A percentile compares a stretch with the other conserved stretches of the same genome.
Conservation (phyloP, 2,797 vertebrate species). For the Gymnothorax reevesii region DNA sequence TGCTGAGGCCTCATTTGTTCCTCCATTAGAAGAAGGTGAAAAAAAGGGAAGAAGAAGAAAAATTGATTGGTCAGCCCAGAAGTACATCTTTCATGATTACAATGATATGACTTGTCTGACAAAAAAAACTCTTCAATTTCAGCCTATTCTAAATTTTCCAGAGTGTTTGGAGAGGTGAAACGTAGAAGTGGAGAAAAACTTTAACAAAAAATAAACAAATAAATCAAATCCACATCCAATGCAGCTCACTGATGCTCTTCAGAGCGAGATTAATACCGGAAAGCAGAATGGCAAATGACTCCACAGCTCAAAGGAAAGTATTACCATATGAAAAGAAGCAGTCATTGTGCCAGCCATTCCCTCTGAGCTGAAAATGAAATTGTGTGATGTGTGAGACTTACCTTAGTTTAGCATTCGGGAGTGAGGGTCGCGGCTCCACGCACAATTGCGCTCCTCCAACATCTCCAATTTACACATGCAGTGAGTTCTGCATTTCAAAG, state of each 20-base stretch:
- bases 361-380: conserved; percentile 84
- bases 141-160: background rate
- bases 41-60: too few species aligned
- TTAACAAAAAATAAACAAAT: background rate
- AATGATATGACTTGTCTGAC: too few species aligned
- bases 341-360: conserved; percentile 70
- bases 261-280: background rate
- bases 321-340: conserved; percentile 82
- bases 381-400: conserved; percentile 83
- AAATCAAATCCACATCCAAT: background rate
- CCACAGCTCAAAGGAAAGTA: conserved; percentile 60
- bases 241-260: background rate
- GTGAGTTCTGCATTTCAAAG: conserved; percentile 84
- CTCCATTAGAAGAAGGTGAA: too few species aligned
- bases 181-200: background rate
- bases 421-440: conserved; percentile 75
- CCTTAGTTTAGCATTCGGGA: conserved; percentile 71
- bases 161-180: background rate
- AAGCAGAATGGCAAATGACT: conserved; percentile 58
- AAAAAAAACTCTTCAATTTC: too few species aligned
- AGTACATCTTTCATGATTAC: too few species aligned
- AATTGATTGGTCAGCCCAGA: background rate
- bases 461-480: conserved; percentile 77
- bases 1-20: too few species aligned
- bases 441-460: conserved; percentile 78